Conservation (phyloP, 2,888 invertebrate genomes). For the Agonopterix arenella region DNA sequence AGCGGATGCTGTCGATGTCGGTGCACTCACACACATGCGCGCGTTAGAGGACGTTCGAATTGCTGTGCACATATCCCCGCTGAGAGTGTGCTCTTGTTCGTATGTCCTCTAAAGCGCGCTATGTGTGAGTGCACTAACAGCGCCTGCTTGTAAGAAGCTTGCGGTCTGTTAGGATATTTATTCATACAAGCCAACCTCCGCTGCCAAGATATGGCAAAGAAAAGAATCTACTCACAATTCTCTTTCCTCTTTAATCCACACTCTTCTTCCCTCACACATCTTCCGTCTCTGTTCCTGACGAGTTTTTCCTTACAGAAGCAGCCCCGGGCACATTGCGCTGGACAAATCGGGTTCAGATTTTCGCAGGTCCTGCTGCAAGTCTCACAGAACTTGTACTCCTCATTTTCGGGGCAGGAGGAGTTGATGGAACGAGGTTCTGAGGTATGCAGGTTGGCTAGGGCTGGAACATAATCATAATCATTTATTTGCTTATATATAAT, state of each 20-base stretch:
- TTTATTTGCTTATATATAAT: too few relatives aligned
- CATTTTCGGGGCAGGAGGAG: conserved; percentile 33
- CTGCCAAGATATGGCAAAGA: neutral
- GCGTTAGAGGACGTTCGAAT: too few relatives aligned
- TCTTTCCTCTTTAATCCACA: conserved; percentile 25
- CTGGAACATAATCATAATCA: too few relatives aligned
- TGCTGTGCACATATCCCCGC: too few relatives aligned
- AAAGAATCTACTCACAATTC: conserved; percentile 9
- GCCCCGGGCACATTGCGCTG: conserved; percentile 48
- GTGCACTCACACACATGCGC: too few relatives aligned
- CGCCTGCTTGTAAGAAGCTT: too few relatives aligned
- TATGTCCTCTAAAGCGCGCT: too few relatives aligned
- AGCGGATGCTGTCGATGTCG: too few relatives aligned
- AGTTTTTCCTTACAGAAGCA: conserved; percentile 49
- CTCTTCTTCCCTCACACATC: conserved; percentile 31
- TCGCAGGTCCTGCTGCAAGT: conserved; percentile 45
- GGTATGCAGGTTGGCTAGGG: conserved; percentile 13
- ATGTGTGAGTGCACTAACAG: too few relatives aligned
- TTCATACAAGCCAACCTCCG: too few relatives aligned
- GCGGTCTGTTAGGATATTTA: too few relatives aligned
- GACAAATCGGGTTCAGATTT: conserved; percentile 47
- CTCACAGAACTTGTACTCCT: conserved; percentile 53
- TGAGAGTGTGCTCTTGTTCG: too few relatives aligned
- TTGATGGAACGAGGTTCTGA: conserved; percentile 38
- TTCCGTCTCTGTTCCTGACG: conserved; percentile 35